phyloP scores from a whole-genome alignment of 1,140 invertebrate genomes.

The Drosophila nebulosa region DNA sequence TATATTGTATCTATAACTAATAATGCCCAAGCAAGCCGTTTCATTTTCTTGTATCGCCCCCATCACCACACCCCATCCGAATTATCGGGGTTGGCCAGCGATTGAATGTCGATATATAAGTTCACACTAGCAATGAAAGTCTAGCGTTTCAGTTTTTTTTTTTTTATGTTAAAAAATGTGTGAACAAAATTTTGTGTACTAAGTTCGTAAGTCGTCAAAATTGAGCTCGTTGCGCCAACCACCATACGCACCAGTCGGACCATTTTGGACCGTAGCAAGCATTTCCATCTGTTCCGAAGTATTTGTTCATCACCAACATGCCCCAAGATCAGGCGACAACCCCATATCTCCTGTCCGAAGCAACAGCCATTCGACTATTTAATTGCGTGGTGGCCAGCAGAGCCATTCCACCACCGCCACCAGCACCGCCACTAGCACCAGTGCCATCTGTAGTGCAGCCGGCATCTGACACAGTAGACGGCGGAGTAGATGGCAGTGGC shows the following conservation, averaged over 20 bases:
- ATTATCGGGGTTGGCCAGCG: background rate
- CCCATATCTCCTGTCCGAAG: conserved; percentile 37
- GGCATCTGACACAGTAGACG: background rate
- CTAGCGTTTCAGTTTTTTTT: conserved; percentile 46
- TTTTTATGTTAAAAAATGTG: conserved; percentile 63
- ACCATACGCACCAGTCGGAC: background rate
- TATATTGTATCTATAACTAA: conserved; percentile 29
- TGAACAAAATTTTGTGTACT: conserved; percentile 57
- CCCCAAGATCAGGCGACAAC: conserved; percentile 9
- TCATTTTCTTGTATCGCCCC: no score
- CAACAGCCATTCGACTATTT: conserved; percentile 42
- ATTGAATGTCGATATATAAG: background rate
- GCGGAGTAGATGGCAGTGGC: background rate
- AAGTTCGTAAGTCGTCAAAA: conserved; percentile 44
- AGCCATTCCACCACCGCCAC: background rate
- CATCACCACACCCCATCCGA: no score
- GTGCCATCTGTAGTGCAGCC: background rate
- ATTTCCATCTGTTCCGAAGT: background rate
- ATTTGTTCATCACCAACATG: conserved; percentile 6
- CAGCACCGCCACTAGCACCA: background rate
- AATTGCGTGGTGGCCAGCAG: conserved; percentile 28
- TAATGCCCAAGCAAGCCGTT: conserved; percentile 29
- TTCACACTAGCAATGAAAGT: conserved; percentile 47
- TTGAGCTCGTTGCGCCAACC: conserved; percentile 32
- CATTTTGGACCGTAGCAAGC: background rate